Evolutionary conservation across 1,140 invertebrate species (phyloP).

Genomic region (Physella acuta): DNA sequence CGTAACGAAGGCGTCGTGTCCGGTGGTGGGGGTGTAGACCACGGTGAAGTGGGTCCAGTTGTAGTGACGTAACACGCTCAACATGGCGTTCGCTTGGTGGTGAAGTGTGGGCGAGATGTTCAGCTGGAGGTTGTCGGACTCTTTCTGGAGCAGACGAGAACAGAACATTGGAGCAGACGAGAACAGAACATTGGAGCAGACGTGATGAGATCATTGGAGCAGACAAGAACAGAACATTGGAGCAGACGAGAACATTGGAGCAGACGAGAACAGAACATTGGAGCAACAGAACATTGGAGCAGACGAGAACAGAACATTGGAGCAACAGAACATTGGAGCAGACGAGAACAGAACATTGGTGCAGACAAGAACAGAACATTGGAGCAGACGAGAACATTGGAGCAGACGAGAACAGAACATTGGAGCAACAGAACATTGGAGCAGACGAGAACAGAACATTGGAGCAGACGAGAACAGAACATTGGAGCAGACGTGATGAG

Average conservation of each 20-base stretch:
- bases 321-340: not conserved
- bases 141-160: slow-evolving; percentile 22
- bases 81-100: slow-evolving; percentile 35
- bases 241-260: not conserved
- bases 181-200: not conserved
- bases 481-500: not conserved
- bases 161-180: not conserved
- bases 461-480: not conserved
- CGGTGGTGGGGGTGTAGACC: slow-evolving; percentile 32
- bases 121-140: slow-evolving; percentile 25
- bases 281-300: not conserved
- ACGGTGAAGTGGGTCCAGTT: slow-evolving; percentile 40
- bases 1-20: slow-evolving; percentile 34
- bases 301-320: not conserved
- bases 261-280: not conserved
- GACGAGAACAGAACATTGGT: not conserved
- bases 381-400: not conserved
- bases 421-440: not conserved
- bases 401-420: not conserved
- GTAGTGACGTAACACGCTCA: slow-evolving; percentile 32
- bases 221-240: not conserved
- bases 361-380: not conserved
- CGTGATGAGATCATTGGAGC: not conserved
- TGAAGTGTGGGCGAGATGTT: slow-evolving; percentile 39
- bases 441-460: not conserved